Evolutionary conservation across 2,797 vertebrate genomes (phyloP).

Genomic region (Hyperoplus immaculatus): DNA sequence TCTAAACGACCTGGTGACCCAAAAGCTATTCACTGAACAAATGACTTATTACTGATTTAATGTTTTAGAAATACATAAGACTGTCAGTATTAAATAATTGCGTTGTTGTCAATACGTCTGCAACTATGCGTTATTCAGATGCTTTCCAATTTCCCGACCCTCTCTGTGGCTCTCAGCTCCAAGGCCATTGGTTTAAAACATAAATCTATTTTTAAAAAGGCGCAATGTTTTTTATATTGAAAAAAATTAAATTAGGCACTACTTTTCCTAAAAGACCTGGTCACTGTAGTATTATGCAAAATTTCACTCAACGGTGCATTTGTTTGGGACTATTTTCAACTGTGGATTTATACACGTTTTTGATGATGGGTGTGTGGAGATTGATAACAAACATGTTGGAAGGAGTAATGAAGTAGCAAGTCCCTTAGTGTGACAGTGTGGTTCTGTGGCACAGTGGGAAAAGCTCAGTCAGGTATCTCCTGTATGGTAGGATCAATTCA

Average conservation of each 20-base stretch:
- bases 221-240: too few species aligned
- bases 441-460: not conserved
- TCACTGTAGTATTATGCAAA: not conserved
- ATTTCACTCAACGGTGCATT: not conserved
- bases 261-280: not conserved
- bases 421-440: not conserved
- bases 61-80: not conserved
- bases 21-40: not conserved
- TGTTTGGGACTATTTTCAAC: conserved; percentile 3
- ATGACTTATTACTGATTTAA: not conserved
- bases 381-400: not conserved
- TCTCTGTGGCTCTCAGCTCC: not conserved
- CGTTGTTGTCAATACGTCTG: not conserved
- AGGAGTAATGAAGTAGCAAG: not conserved
- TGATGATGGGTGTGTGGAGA: not conserved
- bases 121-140: not conserved
- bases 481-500: not conserved
- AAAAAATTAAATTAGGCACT: too few species aligned
- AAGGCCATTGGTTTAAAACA: not conserved
- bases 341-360: not conserved
- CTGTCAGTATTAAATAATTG: not conserved
- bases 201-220: not conserved
- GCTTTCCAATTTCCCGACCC: not conserved
- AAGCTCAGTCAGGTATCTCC: not conserved
- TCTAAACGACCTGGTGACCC: not conserved